phyloP scores from a whole-genome alignment of 2,888 invertebrate genomes.

The Rhagophthalmus giganteus region DNA sequence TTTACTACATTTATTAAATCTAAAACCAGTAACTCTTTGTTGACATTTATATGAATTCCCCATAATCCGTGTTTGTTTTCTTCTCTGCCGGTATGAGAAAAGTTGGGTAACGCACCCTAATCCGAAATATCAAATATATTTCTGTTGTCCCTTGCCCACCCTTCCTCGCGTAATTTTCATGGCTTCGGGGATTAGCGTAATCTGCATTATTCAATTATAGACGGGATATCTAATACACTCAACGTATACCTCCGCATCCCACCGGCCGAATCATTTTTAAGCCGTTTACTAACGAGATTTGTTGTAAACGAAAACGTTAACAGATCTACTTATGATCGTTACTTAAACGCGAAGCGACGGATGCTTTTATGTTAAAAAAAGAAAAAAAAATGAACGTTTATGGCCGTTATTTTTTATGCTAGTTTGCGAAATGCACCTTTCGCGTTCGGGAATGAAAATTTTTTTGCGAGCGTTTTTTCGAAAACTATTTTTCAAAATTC shows the following conservation, averaged over 20 bases:
- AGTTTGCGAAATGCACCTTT: no score
- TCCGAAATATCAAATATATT: conserved; percentile 11
- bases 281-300: conserved; percentile 17
- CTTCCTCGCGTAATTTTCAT: conserved; percentile 22
- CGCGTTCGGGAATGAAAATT: no score
- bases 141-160: conserved; percentile 4
- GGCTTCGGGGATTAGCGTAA: conserved; percentile 31
- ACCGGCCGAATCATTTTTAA: conserved; percentile 6
- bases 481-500: no score
- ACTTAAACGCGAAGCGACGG: no score
- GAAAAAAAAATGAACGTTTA: no score
- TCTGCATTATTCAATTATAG: conserved; percentile 32
- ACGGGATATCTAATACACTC: conserved; percentile 16
- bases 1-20: no score
- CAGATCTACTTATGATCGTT: conserved; percentile 8
- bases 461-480: no score
- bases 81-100: neutral
- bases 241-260: conserved; percentile 1
- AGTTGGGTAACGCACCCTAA: conserved; percentile 6
- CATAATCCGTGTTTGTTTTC: conserved; percentile 4
- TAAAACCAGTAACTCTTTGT: neutral
- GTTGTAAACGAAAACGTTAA: conserved; percentile 3
- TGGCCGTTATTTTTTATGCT: no score
- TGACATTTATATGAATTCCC: neutral
- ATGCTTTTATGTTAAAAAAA: no score